A percentile compares a stretch with the other conserved stretches of the same genome.
phyloP scores from a whole-genome alignment of 2,113 vertebrate species.

The Aphyosemion australe region DNA sequence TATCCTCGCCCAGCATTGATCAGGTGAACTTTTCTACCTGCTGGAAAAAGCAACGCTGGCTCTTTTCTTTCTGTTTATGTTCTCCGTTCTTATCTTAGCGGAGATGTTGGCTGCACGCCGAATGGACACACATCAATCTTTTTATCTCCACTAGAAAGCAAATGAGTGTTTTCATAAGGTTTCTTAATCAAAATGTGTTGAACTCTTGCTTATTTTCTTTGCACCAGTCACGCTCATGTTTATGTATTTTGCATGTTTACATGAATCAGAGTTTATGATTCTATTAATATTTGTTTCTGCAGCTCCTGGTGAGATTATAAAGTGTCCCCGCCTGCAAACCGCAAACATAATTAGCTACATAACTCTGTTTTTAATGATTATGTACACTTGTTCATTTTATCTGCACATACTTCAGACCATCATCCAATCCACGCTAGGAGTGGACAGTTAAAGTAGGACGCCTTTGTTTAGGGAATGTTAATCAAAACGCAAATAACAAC shows the following conservation, averaged over 20 bases:
- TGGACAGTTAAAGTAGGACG: neutral
- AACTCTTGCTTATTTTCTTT: slow-evolving; percentile 8
- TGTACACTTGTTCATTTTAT: no score
- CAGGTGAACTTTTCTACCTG: slow-evolving; percentile 17
- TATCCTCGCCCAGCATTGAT: slow-evolving; percentile 2
- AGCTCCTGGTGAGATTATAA: neutral
- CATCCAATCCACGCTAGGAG: neutral
- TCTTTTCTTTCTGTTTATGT: slow-evolving; percentile 21
- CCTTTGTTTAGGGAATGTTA: slow-evolving; percentile 3
- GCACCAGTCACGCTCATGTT: slow-evolving; percentile 9
- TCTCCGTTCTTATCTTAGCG: slow-evolving; percentile 24
- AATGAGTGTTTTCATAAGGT: slow-evolving; percentile 20
- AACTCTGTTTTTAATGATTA: no score
- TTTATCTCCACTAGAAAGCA: slow-evolving; percentile 30
- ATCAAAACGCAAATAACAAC: neutral
- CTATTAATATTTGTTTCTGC: neutral
- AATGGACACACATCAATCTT: slow-evolving; percentile 37
- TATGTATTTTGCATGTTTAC: neutral
- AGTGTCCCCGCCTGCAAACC: no score
- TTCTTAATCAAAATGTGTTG: neutral
- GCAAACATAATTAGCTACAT: no score
- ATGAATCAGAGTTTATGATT: neutral
- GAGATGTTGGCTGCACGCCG: slow-evolving; percentile 22
- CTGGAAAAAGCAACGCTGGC: slow-evolving; percentile 10
- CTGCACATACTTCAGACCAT: no score